These are phyloP conservation scores for Holotrichia oblita DNA, from an alignment of 1,140 invertebrate genomes.

Conservation along the genomic window DNA sequence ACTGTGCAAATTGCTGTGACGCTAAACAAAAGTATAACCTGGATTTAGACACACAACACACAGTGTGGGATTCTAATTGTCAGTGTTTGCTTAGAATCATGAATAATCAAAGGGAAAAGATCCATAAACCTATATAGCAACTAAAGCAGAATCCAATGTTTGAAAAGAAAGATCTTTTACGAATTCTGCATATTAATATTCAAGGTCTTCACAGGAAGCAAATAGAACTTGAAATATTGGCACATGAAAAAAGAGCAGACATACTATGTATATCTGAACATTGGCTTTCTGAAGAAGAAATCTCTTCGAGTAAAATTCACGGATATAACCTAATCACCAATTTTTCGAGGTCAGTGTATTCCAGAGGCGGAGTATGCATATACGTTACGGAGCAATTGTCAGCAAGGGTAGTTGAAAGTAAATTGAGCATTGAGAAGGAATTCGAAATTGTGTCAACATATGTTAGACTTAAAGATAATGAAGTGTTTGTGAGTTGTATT, in stretches of 20 bases:
- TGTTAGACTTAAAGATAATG: not conserved
- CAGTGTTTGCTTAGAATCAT: not conserved
- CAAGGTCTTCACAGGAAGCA: not conserved
- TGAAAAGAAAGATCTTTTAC: not conserved
- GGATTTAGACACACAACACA: slow-evolving; percentile 36
- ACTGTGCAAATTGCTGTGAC: slow-evolving; percentile 40
- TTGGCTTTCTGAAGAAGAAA: not conserved
- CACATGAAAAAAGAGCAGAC: not conserved
- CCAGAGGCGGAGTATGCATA: slow-evolving; percentile 9
- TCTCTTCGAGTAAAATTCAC: not conserved
- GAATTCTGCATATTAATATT: not conserved
- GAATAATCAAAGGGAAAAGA: not conserved
- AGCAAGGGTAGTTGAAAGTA: not conserved
- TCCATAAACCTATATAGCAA: not conserved
- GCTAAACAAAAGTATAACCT: slow-evolving; percentile 40
- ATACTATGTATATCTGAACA: not conserved
- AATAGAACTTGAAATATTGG: not conserved
- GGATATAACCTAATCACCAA: not conserved
- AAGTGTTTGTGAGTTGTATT: not conserved
- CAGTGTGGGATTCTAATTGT: slow-evolving; percentile 4
- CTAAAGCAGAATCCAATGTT: not conserved
- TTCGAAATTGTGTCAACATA: not conserved
- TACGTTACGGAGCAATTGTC: not conserved
- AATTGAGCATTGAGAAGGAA: not conserved
- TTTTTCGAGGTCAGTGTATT: not conserved